phyloP scores from a whole-genome alignment of 2,888 invertebrate species.

The Papilio demoleus region DNA sequence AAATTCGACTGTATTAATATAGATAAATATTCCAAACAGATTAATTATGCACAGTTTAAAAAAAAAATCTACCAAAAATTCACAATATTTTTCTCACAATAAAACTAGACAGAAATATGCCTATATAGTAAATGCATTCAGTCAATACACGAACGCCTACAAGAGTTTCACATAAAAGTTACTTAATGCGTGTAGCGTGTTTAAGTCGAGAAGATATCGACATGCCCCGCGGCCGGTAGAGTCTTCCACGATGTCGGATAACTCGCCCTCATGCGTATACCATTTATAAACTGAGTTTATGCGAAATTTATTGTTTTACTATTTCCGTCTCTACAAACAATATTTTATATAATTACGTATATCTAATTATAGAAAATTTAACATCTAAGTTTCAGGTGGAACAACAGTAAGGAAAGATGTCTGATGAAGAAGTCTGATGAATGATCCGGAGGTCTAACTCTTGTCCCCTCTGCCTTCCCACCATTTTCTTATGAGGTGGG shows the following conservation, averaged over 20 bases:
- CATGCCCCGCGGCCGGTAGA: conserved; percentile 11
- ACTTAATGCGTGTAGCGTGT: conserved; percentile 24
- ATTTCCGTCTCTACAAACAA: too few relatives aligned
- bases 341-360: background rate
- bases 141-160: conserved; percentile 24
- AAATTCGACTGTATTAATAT: too few relatives aligned
- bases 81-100: background rate
- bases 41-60: too few relatives aligned
- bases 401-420: too few relatives aligned
- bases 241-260: conserved; percentile 18
- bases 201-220: conserved; percentile 25
- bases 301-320: background rate
- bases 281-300: background rate
- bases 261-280: conserved; percentile 8
- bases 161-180: conserved; percentile 1
- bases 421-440: too few relatives aligned
- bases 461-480: too few relatives aligned
- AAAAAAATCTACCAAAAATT: too few relatives aligned
- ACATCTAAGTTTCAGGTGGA: too few relatives aligned
- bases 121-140: background rate
- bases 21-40: too few relatives aligned
- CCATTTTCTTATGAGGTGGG: too few relatives aligned
- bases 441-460: too few relatives aligned
- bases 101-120: background rate
- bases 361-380: too few relatives aligned